Evolutionary conservation across 2,888 invertebrate genomes (phyloP).

Genomic region (Neoscelio sp.): DNA sequence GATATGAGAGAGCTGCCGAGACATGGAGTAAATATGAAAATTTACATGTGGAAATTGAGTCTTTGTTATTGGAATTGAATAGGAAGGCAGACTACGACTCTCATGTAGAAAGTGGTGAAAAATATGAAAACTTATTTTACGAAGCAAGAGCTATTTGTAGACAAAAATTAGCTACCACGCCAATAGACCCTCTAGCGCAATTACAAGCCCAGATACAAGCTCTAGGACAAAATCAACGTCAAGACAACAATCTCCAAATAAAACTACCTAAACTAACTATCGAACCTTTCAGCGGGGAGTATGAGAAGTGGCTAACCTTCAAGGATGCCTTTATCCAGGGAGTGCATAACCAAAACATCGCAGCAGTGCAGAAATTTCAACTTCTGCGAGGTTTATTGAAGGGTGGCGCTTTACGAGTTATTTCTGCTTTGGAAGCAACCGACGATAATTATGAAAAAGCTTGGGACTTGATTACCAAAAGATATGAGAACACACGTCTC

Average conservation of each 20-base stretch:
- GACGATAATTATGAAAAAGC: constrained; percentile 23
- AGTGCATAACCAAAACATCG: constrained; percentile 5
- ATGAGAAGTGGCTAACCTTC: constrained; percentile 42
- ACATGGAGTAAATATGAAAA: background rate
- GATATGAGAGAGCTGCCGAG: background rate
- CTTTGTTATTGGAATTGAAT: background rate
- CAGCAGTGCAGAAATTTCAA: constrained; percentile 42
- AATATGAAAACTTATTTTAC: background rate
- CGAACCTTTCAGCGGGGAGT: constrained; percentile 40
- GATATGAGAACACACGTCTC: constrained; percentile 28
- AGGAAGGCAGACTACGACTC: background rate
- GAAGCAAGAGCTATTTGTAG: constrained; percentile 3
- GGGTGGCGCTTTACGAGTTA: constrained; percentile 9
- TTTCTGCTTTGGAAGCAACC: constrained; percentile 28
- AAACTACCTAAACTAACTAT: constrained; percentile 17
- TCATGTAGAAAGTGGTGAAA: background rate
- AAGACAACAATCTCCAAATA: background rate
- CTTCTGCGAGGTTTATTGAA: constrained; percentile 19
- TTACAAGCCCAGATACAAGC: constrained; percentile 2
- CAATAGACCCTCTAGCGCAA: background rate
- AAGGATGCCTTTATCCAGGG: constrained; percentile 28
- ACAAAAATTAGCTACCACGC: background rate
- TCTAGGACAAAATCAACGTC: background rate
- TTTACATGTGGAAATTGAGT: background rate
- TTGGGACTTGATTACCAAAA: constrained; percentile 13